A percentile compares a stretch with the other conserved stretches of the same genome.
Conservation (phyloP, 2,888 invertebrate species). For the Ditula angustiorana region DNA sequence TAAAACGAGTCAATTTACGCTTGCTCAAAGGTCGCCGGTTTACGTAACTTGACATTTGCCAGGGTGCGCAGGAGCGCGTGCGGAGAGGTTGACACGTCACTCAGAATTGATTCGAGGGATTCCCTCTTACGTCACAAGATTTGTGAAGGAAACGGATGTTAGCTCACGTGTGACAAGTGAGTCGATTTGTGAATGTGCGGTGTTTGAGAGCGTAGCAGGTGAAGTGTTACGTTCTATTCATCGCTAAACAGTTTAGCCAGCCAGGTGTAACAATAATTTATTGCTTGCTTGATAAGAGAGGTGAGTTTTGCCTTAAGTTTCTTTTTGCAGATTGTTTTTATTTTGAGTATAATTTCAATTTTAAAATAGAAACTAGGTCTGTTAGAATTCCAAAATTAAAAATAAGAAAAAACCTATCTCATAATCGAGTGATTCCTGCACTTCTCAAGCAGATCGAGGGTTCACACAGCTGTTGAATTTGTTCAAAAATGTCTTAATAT, state of each 20-base stretch:
- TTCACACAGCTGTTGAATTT: too few relatives aligned
- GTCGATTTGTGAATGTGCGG: not conserved
- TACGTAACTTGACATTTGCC: slow-evolving; percentile 67
- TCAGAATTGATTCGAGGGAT: slow-evolving; percentile 55
- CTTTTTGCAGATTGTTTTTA: too few relatives aligned
- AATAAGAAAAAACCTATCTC: too few relatives aligned
- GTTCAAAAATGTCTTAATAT: too few relatives aligned
- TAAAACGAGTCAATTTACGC: slow-evolving; percentile 70
- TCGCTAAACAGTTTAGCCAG: not conserved
- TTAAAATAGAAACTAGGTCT: too few relatives aligned
- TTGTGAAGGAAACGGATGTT: slow-evolving; percentile 53
- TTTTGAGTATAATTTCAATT: too few relatives aligned
- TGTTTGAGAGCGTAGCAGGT: not conserved
- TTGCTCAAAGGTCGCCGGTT: slow-evolving; percentile 72
- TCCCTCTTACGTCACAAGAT: slow-evolving; percentile 69
- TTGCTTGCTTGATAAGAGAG: not conserved
- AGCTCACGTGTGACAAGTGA: slow-evolving; percentile 32
- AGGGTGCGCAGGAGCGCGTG: slow-evolving; percentile 59
- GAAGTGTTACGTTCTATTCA: not conserved
- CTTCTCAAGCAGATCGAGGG: too few relatives aligned
- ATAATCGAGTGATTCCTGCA: too few relatives aligned
- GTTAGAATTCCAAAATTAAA: too few relatives aligned
- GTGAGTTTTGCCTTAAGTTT: too few relatives aligned
- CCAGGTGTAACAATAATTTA: not conserved
- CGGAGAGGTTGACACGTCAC: slow-evolving; percentile 27